Percentiles rank a stretch among this genome's conserved stretches.
These are phyloP conservation scores for Archilochus colubris DNA, from an alignment of 2,113 vertebrate species.

Conservation along the genomic window DNA sequence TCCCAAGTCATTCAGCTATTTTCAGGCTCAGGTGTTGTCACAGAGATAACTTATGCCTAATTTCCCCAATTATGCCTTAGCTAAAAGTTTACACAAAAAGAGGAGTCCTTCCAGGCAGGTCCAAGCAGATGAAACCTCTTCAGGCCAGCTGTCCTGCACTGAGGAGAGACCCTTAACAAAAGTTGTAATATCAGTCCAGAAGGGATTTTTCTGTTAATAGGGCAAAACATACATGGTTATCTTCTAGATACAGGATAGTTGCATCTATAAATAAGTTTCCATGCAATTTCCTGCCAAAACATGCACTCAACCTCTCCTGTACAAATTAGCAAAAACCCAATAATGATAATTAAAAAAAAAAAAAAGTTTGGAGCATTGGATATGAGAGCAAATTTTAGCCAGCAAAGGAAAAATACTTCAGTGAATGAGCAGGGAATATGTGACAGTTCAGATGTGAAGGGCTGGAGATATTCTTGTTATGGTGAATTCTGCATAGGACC, in stretches of 20 bases:
- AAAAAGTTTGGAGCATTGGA: not conserved
- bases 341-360: not conserved
- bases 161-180: not conserved
- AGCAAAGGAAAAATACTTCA: not conserved
- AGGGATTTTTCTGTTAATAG: not conserved
- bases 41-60: fast-evolving
- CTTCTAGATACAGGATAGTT: not conserved
- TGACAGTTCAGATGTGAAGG: not conserved
- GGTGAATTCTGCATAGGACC: not conserved
- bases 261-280: not conserved
- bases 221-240: not conserved
- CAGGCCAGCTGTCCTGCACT: not conserved
- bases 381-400: not conserved
- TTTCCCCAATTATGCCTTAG: not conserved
- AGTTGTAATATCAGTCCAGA: not conserved
- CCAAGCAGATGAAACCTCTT: not conserved
- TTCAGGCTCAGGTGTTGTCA: not conserved
- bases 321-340: not conserved
- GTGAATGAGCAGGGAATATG: not conserved
- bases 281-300: not conserved
- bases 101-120: not conserved
- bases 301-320: not conserved
- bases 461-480: not conserved
- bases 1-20: not conserved
- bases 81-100: not conserved